These are phyloP conservation scores for Acanthurus tractus DNA, from an alignment of 2,797 vertebrate species.

Conservation along the genomic window DNA sequence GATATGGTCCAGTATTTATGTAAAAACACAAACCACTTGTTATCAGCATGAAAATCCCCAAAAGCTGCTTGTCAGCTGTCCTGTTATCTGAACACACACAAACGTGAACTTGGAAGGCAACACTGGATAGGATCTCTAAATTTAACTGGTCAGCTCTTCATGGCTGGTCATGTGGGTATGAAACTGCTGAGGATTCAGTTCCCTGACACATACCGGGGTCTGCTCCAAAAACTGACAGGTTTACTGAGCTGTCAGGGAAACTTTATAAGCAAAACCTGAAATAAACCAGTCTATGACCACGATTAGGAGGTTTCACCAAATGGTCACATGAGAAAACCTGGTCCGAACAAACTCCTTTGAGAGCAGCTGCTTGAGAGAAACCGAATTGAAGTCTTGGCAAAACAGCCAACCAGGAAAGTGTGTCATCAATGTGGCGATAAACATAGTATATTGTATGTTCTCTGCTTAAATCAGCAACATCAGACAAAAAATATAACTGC, in stretches of 20 bases:
- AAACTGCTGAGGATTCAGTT: conserved; percentile 77
- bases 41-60: conserved; percentile 1
- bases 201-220: conserved; percentile 12
- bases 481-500: no score
- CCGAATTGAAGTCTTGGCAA: neutral
- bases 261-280: neutral
- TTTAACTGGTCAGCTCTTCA: conserved; percentile 79
- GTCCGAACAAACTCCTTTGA: neutral
- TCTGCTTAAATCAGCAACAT: neutral
- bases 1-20: conserved; percentile 9
- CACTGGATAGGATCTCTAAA: conserved; percentile 75
- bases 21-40: conserved; percentile 34
- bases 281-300: neutral
- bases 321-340: neutral
- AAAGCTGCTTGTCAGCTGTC: conserved; percentile 5
- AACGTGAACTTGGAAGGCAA: conserved; percentile 35
- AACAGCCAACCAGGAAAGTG: neutral
- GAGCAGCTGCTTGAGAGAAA: neutral
- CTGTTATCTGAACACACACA: conserved; percentile 33
- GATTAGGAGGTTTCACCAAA: no score
- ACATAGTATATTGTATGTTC: neutral
- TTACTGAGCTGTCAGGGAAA: neutral
- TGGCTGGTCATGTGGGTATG: conserved; percentile 70
- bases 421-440: neutral
- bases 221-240: neutral